phyloP scores from a whole-genome alignment of 2,888 invertebrate genomes.

The Phortica okadai region DNA sequence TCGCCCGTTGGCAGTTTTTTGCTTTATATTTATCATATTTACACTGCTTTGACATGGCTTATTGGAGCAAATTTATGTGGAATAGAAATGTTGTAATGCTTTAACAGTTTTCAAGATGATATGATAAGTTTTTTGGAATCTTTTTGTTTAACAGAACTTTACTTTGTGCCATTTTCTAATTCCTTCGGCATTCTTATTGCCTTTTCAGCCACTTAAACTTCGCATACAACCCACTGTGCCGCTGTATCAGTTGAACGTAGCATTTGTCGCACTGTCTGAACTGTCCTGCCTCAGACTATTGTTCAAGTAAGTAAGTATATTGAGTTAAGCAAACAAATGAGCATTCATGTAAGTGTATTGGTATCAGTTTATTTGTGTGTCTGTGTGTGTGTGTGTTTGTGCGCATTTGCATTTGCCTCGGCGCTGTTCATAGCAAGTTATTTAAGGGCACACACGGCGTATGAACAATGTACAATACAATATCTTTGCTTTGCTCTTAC shows the following conservation, averaged over 20 bases:
- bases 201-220: no score
- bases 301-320: neutral
- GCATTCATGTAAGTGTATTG: neutral
- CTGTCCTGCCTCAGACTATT: neutral
- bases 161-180: no score
- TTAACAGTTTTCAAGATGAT: no score
- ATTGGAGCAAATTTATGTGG: no score
- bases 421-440: neutral
- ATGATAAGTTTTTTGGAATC: no score
- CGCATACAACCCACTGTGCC: neutral
- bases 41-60: neutral
- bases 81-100: no score
- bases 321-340: constrained; percentile 1
- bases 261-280: neutral
- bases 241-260: neutral
- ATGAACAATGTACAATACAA: neutral
- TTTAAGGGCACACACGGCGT: neutral
- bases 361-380: neutral
- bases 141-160: no score
- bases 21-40: neutral
- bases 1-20: neutral
- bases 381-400: neutral
- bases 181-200: no score
- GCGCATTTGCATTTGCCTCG: constrained; percentile 1
- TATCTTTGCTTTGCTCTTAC: neutral